These are phyloP conservation scores for Orthosia incerta DNA, from an alignment of 2,888 invertebrate genomes.

Conservation along the genomic window DNA sequence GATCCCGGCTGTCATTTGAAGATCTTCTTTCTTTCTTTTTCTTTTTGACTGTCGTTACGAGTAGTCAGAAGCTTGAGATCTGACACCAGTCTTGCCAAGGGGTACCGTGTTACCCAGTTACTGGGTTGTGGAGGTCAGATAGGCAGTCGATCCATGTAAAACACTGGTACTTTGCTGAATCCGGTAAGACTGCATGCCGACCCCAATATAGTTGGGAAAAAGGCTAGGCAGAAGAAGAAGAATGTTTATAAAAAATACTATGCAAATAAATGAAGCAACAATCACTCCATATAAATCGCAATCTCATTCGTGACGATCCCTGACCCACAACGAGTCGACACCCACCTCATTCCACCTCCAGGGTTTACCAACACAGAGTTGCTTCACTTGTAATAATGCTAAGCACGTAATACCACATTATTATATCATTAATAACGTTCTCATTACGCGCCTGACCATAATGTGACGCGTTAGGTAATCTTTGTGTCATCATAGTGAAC, in stretches of 20 bases:
- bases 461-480: conserved; percentile 34
- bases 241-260: background rate
- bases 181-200: too few relatives aligned
- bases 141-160: too few relatives aligned
- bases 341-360: background rate
- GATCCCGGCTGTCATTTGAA: too few relatives aligned
- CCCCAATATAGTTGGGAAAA: too few relatives aligned
- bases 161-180: too few relatives aligned
- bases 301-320: conserved; percentile 32
- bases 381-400: conserved; percentile 23
- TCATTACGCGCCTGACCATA: conserved; percentile 42
- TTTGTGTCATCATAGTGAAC: conserved; percentile 23
- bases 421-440: conserved; percentile 31
- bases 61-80: too few relatives aligned
- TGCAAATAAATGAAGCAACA: conserved; percentile 13
- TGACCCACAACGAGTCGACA: conserved; percentile 38
- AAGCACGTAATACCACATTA: conserved; percentile 32
- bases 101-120: too few relatives aligned
- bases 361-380: conserved; percentile 18
- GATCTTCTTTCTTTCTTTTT: too few relatives aligned
- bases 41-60: too few relatives aligned
- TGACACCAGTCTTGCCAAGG: too few relatives aligned
- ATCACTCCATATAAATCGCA: background rate
- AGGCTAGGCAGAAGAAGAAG: too few relatives aligned
- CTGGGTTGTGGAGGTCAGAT: too few relatives aligned